phyloP scores from a whole-genome alignment of 2,888 invertebrate species.

The Meloe dianella region DNA sequence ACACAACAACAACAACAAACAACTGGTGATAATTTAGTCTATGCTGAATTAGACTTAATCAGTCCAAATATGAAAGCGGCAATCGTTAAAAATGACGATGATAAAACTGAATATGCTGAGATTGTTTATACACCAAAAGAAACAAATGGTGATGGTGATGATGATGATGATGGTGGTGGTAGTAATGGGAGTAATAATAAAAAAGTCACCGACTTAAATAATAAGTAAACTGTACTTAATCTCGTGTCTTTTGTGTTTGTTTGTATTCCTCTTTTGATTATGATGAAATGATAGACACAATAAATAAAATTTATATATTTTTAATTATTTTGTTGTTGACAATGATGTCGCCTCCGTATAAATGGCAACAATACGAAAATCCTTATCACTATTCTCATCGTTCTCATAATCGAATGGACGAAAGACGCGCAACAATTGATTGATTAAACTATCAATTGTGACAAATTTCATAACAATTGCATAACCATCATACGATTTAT shows the following conservation, averaged over 20 bases:
- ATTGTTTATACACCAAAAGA: constrained; percentile 72
- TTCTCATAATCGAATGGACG: background rate
- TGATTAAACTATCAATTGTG: background rate
- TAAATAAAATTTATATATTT: background rate
- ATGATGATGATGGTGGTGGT: no score
- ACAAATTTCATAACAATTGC: background rate
- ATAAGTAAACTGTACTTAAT: no score
- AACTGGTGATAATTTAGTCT: constrained; percentile 65
- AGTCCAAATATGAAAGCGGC: constrained; percentile 59
- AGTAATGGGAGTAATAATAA: background rate
- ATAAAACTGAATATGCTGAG: constrained; percentile 79
- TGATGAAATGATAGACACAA: background rate
- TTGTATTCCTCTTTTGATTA: no score
- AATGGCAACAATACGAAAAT: background rate
- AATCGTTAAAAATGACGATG: constrained; percentile 62
- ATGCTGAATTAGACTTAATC: constrained; percentile 73
- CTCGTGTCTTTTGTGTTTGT: no score
- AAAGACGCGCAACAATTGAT: background rate
- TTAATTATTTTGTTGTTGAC: no score
- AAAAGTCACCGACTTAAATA: background rate
- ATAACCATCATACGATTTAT: background rate
- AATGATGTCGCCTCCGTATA: background rate
- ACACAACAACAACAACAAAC: constrained; percentile 21
- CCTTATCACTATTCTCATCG: background rate
- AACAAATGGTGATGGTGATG: background rate